Evolutionary conservation across 2,888 invertebrate genomes (phyloP).

Genomic region (Standfussiana lucernea): DNA sequence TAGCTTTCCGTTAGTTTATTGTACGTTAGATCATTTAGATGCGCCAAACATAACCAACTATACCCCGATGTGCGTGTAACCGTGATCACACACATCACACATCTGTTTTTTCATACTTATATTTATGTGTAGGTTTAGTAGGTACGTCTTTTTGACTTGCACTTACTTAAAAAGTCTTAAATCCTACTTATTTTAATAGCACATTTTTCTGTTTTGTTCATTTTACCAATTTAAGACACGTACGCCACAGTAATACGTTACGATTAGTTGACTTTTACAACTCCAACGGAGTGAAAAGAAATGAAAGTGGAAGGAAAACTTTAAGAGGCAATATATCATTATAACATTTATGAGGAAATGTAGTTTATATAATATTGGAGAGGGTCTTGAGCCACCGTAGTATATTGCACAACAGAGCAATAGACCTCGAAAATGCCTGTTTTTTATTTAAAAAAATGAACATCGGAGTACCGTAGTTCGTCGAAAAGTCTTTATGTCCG

Average conservation of each 20-base stretch:
- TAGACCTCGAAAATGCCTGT: no score
- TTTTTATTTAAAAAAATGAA: not conserved
- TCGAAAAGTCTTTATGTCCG: not conserved
- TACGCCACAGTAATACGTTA: slow-evolving; percentile 42
- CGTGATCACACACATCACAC: no score
- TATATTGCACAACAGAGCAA: not conserved
- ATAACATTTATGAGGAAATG: slow-evolving; percentile 42
- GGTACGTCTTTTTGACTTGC: not conserved
- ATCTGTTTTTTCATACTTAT: no score
- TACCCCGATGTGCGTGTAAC: no score
- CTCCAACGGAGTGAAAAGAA: slow-evolving; percentile 19
- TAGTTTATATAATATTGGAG: slow-evolving; percentile 29
- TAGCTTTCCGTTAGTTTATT: no score
- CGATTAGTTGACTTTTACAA: slow-evolving; percentile 57
- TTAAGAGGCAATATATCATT: slow-evolving; percentile 49
- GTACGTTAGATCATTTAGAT: no score
- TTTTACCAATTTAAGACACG: slow-evolving; percentile 33
- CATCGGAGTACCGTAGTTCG: not conserved
- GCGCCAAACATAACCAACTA: no score
- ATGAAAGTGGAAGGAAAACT: slow-evolving; percentile 12
- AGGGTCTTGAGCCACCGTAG: not conserved
- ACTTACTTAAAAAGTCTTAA: not conserved
- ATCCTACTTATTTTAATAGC: not conserved
- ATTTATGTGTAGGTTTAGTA: not conserved
- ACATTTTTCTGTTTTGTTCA: not conserved